Evolutionary conservation across 92 coral and sea anemone genomes (phyloP).

Genomic region (Blastomussa wellsi): DNA sequence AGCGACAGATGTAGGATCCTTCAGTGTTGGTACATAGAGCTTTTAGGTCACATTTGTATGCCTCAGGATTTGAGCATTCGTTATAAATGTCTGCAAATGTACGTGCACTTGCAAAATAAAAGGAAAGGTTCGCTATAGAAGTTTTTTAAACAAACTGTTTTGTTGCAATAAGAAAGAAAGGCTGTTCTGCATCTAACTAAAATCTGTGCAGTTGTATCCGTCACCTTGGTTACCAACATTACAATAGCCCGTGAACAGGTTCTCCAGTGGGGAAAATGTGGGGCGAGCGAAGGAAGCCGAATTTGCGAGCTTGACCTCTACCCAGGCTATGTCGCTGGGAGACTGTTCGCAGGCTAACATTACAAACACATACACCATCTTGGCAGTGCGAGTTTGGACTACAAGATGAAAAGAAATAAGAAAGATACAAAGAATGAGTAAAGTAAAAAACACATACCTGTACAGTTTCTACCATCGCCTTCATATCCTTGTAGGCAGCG

Average conservation of each 20-base stretch:
- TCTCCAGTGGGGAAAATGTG: no score
- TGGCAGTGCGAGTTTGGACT: conserved; percentile 35
- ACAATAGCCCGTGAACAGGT: no score
- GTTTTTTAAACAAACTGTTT: neutral
- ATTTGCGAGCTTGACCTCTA: no score
- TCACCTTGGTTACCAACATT: conserved; percentile 37
- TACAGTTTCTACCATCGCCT: conserved; percentile 55
- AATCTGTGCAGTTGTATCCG: conserved; percentile 44
- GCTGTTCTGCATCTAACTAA: neutral
- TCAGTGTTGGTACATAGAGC: conserved; percentile 67
- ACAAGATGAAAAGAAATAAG: conserved; percentile 22
- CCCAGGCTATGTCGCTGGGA: no score
- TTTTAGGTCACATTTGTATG: conserved; percentile 59
- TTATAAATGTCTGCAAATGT: conserved; percentile 40
- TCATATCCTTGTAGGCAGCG: conserved; percentile 47
- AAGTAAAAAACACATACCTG: conserved; percentile 14
- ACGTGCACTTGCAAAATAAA: neutral
- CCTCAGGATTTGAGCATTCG: conserved; percentile 39
- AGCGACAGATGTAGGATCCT: conserved; percentile 37
- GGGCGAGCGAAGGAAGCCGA: no score
- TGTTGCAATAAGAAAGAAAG: neutral
- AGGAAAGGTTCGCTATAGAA: neutral
- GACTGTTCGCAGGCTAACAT: no score
- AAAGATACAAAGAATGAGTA: neutral
- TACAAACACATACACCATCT: conserved; percentile 47